Percentiles rank a stretch among this genome's conserved stretches.
Evolutionary conservation across 2,797 vertebrate species (phyloP).

Genomic region (Tapera naevia): DNA sequence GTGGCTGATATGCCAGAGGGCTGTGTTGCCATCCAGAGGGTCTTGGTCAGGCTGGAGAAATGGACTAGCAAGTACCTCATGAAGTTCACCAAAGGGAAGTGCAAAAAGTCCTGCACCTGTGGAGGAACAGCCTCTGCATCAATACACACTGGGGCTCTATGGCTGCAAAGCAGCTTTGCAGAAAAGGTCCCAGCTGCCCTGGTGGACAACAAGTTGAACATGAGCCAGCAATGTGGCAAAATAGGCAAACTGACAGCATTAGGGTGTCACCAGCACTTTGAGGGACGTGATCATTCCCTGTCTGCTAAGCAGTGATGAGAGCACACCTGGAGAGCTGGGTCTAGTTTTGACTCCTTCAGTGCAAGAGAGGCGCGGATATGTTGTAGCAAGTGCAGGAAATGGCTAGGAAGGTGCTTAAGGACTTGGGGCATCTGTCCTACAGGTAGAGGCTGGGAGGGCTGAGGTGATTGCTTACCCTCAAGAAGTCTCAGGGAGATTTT

Average conservation of each 20-base stretch:
- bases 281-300: accelerated
- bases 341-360: not conserved
- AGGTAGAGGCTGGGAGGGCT: not conserved
- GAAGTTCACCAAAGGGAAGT: not conserved
- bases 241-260: not conserved
- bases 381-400: not conserved
- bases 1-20: not conserved
- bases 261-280: not conserved
- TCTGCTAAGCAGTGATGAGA: not conserved
- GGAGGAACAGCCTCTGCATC: not conserved
- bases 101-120: accelerated
- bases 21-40: not conserved
- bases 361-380: not conserved
- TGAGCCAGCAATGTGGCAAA: not conserved
- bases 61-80: not conserved
- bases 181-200: not conserved
- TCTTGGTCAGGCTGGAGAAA: not conserved
- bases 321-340: not conserved
- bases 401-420: not conserved
- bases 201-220: not conserved
- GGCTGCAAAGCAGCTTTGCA: not conserved
- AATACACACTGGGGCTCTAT: not conserved
- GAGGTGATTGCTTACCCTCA: not conserved
- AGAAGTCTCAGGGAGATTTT: not conserved
- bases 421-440: not conserved